These are phyloP conservation scores for Drosophila paracracens DNA, from an alignment of 2,888 invertebrate species.

Conservation along the genomic window DNA sequence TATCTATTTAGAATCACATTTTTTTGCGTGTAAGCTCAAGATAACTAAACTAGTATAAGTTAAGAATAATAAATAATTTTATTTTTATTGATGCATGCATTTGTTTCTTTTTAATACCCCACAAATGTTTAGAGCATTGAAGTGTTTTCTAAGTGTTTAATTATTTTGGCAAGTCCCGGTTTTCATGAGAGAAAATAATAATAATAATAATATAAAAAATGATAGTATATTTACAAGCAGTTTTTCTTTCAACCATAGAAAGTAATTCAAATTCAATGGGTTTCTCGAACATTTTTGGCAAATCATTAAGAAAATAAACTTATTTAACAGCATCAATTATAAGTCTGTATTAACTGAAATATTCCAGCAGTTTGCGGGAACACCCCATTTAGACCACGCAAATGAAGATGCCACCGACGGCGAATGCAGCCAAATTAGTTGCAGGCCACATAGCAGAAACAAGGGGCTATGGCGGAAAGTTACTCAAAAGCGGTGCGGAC, in stretches of 20 bases:
- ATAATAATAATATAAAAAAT: too few species aligned
- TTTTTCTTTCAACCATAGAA: background rate
- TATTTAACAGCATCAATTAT: background rate
- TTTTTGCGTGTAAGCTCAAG: background rate
- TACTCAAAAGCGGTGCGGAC: constrained; percentile 40
- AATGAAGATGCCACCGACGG: constrained; percentile 63
- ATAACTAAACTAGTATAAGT: background rate
- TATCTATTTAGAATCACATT: constrained; percentile 4
- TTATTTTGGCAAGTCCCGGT: background rate
- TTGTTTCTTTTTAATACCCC: background rate
- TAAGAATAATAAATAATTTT: background rate
- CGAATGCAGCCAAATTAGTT: constrained; percentile 72
- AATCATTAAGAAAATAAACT: background rate
- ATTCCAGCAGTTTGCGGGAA: constrained; percentile 23
- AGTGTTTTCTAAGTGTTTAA: background rate
- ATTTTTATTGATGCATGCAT: background rate
- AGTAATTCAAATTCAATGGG: background rate
- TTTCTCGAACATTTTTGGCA: background rate
- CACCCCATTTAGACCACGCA: constrained; percentile 22
- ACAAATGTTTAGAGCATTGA: background rate
- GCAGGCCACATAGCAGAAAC: constrained; percentile 67
- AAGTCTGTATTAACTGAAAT: background rate
- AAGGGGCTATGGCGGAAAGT: constrained; percentile 40
- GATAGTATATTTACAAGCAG: background rate
- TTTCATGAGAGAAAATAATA: background rate